Evolutionary conservation across 1,140 invertebrate species (phyloP).

Genomic region (Neodiprion fabricii): DNA sequence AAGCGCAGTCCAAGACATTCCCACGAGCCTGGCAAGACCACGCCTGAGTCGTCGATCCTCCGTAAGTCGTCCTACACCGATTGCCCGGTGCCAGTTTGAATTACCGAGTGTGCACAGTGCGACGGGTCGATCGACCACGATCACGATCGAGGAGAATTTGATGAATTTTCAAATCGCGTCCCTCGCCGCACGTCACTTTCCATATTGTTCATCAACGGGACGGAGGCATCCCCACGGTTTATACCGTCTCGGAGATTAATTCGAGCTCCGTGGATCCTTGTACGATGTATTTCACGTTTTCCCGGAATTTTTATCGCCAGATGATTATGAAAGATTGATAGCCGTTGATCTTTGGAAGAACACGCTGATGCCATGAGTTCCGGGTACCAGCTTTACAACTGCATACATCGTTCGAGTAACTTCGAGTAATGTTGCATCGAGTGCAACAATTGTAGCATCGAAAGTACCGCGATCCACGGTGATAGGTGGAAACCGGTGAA

Average conservation of each 20-base stretch:
- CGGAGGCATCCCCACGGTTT: no score
- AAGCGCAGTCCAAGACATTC: constrained; percentile 12
- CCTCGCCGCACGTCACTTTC: neutral
- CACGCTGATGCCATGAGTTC: no score
- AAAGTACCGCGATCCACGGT: neutral
- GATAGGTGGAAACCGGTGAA: constrained; percentile 22
- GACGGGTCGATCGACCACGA: neutral
- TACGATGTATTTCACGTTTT: no score
- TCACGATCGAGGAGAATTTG: neutral
- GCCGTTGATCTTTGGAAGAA: no score
- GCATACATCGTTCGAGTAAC: no score
- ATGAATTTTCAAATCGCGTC: neutral
- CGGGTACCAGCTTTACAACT: no score
- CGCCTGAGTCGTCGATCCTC: neutral
- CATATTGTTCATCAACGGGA: neutral
- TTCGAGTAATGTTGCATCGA: no score
- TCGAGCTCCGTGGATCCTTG: no score
- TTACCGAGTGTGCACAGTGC: neutral
- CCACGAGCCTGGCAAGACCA: neutral
- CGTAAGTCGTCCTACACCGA: neutral
- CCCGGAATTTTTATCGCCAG: no score
- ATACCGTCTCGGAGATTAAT: no score
- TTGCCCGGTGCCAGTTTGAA: constrained; percentile 4
- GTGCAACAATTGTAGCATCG: no score
- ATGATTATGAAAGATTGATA: no score